Conservation (phyloP, 2,113 vertebrate genomes). For the Syrmaticus mikado region DNA sequence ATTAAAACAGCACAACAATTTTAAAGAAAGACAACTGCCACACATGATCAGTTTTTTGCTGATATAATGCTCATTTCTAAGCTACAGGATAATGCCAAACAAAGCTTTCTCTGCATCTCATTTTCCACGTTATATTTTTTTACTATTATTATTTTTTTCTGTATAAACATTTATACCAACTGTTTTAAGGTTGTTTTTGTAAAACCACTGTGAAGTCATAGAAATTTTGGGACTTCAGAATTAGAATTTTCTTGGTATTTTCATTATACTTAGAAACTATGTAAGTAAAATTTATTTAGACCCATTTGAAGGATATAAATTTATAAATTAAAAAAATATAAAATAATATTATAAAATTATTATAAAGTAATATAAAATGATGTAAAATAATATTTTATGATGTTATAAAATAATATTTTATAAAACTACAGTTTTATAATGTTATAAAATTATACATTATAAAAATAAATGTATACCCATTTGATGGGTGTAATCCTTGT, state of each 20-base stretch:
- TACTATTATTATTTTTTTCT: not conserved
- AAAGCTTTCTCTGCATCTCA: not conserved
- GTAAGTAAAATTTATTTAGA: not conserved
- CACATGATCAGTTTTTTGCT: not conserved
- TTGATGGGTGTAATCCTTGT: not conserved
- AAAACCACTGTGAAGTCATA: not conserved
- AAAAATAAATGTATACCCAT: too few relatives aligned
- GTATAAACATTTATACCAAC: not conserved
- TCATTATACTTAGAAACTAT: not conserved
- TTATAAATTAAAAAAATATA: too few relatives aligned
- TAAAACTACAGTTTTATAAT: too few relatives aligned
- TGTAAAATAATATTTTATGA: too few relatives aligned
- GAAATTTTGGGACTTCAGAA: slow-evolving; percentile 9
- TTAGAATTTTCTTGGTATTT: not conserved
- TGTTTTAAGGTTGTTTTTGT: not conserved
- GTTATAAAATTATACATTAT: too few relatives aligned
- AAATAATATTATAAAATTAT: too few relatives aligned
- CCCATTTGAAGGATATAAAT: too few relatives aligned
- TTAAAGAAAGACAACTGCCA: not conserved
- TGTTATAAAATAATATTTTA: too few relatives aligned
- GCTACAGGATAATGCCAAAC: not conserved
- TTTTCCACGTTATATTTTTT: not conserved
- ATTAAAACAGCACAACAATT: not conserved
- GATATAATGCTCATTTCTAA: not conserved
- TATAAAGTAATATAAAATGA: too few relatives aligned